Base-by-base conservation (phyloP, 2,113 vertebrate species). In the Cygnus buccinator region DNA sequence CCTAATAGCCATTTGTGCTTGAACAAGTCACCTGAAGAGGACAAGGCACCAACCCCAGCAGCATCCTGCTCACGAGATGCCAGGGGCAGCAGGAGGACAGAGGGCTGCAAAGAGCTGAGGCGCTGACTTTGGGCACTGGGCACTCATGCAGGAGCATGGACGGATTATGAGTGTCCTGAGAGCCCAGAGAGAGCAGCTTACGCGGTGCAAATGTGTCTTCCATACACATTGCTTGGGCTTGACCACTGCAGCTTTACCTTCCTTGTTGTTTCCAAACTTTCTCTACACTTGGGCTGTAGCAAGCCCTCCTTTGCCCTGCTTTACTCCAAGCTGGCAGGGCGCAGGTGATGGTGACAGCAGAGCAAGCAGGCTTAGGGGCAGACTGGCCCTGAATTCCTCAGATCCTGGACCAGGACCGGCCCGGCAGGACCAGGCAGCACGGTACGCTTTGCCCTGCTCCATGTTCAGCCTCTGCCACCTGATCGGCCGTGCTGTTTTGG, bases 331-430 rank as follows among this genome's bases (percentile, higher is more conserved):
- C n/a, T 11, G 28, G 52, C 52, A 54, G 33, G 33, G 33, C 23
- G 37, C 33, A 0, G 1, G 37, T 3, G 4, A 37, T 4, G 4
- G 44, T n/a, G 44, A n/a, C 8, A 50, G 43, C 59, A 59, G 35
- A 58, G 26, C 37, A 37, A 44, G 35, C 25, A 65, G 58, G 31
- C 37, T 91, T 10, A 1, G 0, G 28, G 44, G 22, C 67, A 85
- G 41, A 21, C 19, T 29, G 28, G 41, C 65, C 41, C 28, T 16
- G 19, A 33, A 22, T 22, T 22, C 65, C 65, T 10, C 39, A 29
- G 20, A 23, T 13, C 37, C 11, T 28, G 25, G 37, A 63, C 25
- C 37, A 28, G 54, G 39, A 39, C 15, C 13, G 23, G 35, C 21
- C 35, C 14, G 37, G 35, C 61, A 15, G 59, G 59, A 39, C 61